Base-by-base conservation (phyloP, 2,888 invertebrate species). In the Xestia xanthographa region DNA sequence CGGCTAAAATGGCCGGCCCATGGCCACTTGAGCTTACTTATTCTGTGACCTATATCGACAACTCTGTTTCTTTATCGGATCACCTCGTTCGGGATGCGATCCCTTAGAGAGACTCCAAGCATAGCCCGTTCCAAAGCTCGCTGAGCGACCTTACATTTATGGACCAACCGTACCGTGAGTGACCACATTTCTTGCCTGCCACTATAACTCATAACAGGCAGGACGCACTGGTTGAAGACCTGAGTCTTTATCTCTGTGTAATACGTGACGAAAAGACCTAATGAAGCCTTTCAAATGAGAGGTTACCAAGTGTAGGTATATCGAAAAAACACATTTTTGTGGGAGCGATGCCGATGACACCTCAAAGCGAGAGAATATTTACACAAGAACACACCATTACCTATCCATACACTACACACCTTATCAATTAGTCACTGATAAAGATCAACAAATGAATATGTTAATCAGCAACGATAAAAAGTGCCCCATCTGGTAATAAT, bases 351-450 rank as follows among this genome's bases (percentile, higher is more conserved):
- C 34, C 34, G 34, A 34, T n/a, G 14, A 41, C 9, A 34, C 29
- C 2, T 17, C 22, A 20, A 1, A 41, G 0, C 41, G 1, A 43
- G n/a, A 38, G 17, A 56, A 38, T 3, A 34, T 17, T 3, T 17
- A 4, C 8, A 26, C 5, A 38, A 29, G 1, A 22, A 26, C 53
- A 5, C 2, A 12, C n/a, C 9, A 20, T 34, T 14, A 17, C 56
- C 58, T 63, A 1, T 43, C 14, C 3, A 45, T 87, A 84, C 68
- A 69, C 22, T 22, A 83, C 79, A 11, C 6, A n/a, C 88, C 38
- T 87, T 76, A 84, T 86, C 86, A 86, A 86, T 86, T 84, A 86
- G 80, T 80, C 62, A 80, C 26, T 60, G 87, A 87, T 88, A 80
- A 71, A n/a, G 70, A 87, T 87, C 86, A 38, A 60, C 66, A 65